Evolutionary conservation across 53 echinoderm and acorn worm species (phyloP), one percentile per base, ranked within the genome.

Genomic region (Echinometra lucunter): DNA sequence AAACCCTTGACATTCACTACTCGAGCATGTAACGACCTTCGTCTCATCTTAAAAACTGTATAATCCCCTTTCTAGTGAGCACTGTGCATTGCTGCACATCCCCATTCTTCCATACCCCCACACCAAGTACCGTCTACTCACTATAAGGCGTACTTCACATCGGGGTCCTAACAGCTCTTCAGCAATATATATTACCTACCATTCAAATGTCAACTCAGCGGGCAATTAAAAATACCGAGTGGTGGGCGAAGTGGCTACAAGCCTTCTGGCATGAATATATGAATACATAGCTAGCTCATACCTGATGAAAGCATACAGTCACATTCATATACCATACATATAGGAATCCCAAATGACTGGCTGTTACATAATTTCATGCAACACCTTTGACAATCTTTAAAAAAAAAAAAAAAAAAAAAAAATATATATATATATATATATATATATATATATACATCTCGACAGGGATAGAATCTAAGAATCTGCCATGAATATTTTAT

Each of bases 141-240:
- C 74, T 74, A 25, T 74, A 78, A 78, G 23, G 78, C 38, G 42
- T 42, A 78, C 78, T 85, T 49, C 27, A 90, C 38, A 8, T 57
- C 10, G 34, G 63, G 49, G 49, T 90, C 49, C 63, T 63, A 90
- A 90, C 42, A 58, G 90, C 63, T 63, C 58, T 38, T 28, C 25
- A 23, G 45, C 66, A 66, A 44, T 91, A 70, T 91, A n/a, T n/a
- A 70, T 91, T 91, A 70, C 66, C 9, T 69, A 40, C 91, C 69
- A 67, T 91, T 91, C 91, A 91, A 45, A 91, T 91, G 91, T 66
- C 91, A 66, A 45, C 67, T 70, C 91, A 63, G 45, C 91, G 70
- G 91, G 91, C 69, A 66, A 91, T 91, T 91, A 91, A 66, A 91
- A 91, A 66, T 69, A 66, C 44, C 2, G 47, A 66, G 69, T n/a